phyloP scores from a whole-genome alignment of 2,797 vertebrate species.

The Anableps anableps region DNA sequence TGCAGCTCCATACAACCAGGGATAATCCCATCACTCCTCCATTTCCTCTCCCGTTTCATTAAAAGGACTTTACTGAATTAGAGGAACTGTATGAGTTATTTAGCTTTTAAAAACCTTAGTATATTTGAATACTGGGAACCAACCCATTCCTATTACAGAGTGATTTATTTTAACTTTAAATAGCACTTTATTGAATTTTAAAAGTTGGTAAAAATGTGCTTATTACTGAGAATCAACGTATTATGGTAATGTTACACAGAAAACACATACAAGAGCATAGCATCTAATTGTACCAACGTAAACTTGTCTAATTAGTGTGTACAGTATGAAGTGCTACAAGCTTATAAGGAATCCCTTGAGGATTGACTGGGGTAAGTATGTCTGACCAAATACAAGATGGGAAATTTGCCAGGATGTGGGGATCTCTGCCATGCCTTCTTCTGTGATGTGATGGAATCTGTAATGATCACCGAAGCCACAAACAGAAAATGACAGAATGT shows the following conservation, averaged over 20 bases:
- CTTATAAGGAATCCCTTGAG: slow-evolving; percentile 51
- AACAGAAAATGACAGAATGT: slow-evolving; percentile 2
- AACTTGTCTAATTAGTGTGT: slow-evolving; percentile 33
- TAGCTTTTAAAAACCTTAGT: neutral
- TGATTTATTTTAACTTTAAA: neutral
- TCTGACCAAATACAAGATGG: slow-evolving; percentile 24
- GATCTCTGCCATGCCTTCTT: slow-evolving; percentile 14
- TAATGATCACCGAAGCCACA: slow-evolving; percentile 1
- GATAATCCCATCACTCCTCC: neutral
- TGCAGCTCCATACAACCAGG: neutral
- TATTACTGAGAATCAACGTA: neutral
- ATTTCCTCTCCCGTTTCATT: neutral
- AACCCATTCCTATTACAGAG: neutral
- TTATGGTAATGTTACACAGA: neutral
- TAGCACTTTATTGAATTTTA: neutral
- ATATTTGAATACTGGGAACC: neutral
- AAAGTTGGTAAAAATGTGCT: neutral
- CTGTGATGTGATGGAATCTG: slow-evolving; percentile 14
- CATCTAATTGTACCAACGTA: slow-evolving; percentile 27
- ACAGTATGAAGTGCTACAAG: slow-evolving; percentile 37
- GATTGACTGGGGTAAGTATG: slow-evolving; percentile 33
- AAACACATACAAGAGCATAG: slow-evolving; percentile 24
- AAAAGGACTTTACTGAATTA: neutral
- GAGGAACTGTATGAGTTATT: neutral
- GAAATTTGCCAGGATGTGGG: slow-evolving; percentile 17